Percentiles rank a stretch among this genome's conserved stretches.
phyloP scores from a whole-genome alignment of 2,888 invertebrate species.

The Apocheima hispidaria region DNA sequence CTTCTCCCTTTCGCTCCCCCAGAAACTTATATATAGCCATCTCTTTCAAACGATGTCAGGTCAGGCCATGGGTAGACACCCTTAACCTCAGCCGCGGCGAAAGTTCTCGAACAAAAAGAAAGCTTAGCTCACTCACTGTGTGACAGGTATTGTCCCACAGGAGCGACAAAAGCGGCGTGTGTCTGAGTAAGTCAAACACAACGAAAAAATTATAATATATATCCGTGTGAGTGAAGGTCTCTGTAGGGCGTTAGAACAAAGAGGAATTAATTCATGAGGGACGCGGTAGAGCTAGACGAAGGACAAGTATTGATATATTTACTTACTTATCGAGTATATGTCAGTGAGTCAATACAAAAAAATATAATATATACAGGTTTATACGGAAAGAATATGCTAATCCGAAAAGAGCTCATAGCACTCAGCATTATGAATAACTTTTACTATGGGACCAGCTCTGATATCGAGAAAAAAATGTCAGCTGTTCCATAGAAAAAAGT shows the following conservation, averaged over 20 bases:
- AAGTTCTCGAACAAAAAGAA: slow-evolving; percentile 24
- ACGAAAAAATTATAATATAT: slow-evolving; percentile 40
- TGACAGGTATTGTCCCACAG: slow-evolving; percentile 34
- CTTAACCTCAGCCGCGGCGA: slow-evolving; percentile 20
- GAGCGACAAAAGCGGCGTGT: slow-evolving; percentile 38
- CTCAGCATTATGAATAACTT: not conserved
- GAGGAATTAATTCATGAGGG: slow-evolving; percentile 38
- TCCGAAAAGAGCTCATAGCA: not conserved
- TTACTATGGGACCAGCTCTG: not conserved
- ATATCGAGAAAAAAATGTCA: not conserved
- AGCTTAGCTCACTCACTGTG: slow-evolving; percentile 21
- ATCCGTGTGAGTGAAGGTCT: slow-evolving; percentile 30
- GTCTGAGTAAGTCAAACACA: slow-evolving; percentile 44
- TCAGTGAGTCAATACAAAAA: not conserved
- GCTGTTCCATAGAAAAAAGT: not conserved
- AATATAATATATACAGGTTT: not conserved
- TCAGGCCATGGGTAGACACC: too few species aligned
- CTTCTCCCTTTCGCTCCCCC: too few species aligned
- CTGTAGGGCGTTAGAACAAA: slow-evolving; percentile 40
- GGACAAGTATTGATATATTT: not conserved
- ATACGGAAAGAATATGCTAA: not conserved
- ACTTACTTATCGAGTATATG: not conserved
- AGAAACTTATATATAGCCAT: too few species aligned
- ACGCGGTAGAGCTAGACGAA: slow-evolving; percentile 9
- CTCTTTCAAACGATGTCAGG: too few species aligned